Percentiles rank a stretch among this genome's conserved stretches.
Evolutionary conservation across 2,113 vertebrate species (phyloP).

Genomic region (Scolopax mira): DNA sequence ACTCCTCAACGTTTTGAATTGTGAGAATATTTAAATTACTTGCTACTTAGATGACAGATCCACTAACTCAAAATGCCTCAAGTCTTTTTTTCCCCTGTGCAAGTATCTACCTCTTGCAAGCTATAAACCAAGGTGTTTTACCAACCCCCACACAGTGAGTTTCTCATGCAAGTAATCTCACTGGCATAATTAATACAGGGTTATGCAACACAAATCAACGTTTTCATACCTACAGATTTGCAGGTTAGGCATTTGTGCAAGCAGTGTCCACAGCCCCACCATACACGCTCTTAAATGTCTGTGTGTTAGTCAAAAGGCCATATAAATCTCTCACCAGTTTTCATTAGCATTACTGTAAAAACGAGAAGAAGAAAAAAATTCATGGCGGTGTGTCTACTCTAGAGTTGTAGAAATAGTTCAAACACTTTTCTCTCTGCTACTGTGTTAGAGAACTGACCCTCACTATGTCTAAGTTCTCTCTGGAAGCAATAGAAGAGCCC

Average conservation of each 20-base stretch:
- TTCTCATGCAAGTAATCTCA: neutral
- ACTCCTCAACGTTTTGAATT: neutral
- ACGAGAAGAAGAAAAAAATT: neutral
- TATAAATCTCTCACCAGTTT: neutral
- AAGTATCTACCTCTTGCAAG: neutral
- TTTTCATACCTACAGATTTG: neutral
- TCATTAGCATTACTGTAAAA: neutral
- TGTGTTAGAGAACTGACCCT: neutral
- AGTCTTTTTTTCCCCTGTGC: neutral
- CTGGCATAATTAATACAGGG: neutral
- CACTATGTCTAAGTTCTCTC: neutral
- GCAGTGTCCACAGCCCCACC: neutral
- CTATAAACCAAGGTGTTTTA: neutral
- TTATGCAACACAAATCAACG: slow-evolving; percentile 14
- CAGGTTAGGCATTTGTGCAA: neutral
- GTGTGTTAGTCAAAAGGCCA: neutral
- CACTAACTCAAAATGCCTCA: neutral
- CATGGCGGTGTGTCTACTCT: neutral
- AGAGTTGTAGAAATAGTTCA: neutral
- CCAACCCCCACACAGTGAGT: neutral
- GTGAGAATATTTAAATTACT: slow-evolving; percentile 22
- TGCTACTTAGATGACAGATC: neutral
- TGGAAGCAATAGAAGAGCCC: neutral
- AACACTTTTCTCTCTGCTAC: neutral
- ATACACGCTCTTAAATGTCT: neutral